Conservation (phyloP, 1,140 invertebrate species). For the Rhagoletis zephyria region DNA sequence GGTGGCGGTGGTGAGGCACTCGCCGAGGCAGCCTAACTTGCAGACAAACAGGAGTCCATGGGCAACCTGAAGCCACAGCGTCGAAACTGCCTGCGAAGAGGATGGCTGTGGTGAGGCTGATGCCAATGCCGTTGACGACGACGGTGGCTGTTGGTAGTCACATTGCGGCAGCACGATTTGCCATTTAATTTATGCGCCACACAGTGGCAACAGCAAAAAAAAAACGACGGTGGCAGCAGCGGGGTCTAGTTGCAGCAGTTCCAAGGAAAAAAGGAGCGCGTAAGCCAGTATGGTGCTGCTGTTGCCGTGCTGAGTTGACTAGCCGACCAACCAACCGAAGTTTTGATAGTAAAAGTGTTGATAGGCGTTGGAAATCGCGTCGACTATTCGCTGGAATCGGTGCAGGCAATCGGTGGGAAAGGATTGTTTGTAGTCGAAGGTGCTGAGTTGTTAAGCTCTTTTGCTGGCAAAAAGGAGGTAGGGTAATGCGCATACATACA, state of each 20-base stretch:
- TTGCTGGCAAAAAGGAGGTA: background rate
- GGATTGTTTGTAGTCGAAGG: slow-evolving; percentile 25
- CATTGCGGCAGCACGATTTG: slow-evolving; percentile 51
- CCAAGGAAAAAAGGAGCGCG: slow-evolving; percentile 43
- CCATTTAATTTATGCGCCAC: slow-evolving; percentile 52
- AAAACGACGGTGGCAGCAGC: background rate
- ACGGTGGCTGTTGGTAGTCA: slow-evolving; percentile 41
- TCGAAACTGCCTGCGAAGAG: background rate
- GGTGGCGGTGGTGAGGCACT: background rate
- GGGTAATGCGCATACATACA: background rate
- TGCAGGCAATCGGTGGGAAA: slow-evolving; percentile 45
- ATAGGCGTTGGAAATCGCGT: slow-evolving; percentile 51
- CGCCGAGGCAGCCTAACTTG: background rate
- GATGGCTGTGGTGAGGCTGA: background rate
- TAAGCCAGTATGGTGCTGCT: slow-evolving; percentile 1
- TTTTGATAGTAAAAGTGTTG: slow-evolving; percentile 54
- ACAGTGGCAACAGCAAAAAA: slow-evolving; percentile 46
- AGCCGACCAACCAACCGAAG: background rate
- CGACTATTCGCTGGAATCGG: slow-evolving; percentile 25
- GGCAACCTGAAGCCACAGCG: slow-evolving; percentile 16
- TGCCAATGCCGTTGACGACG: background rate
- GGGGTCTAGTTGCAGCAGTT: background rate
- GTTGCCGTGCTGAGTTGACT: background rate
- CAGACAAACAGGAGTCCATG: slow-evolving; percentile 31
- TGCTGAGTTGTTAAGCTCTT: slow-evolving; percentile 38